Evolutionary conservation across 2,888 invertebrate genomes (phyloP), one percentile per base, ranked within the genome.

Genomic region (Euplagia quadripunctaria): DNA sequence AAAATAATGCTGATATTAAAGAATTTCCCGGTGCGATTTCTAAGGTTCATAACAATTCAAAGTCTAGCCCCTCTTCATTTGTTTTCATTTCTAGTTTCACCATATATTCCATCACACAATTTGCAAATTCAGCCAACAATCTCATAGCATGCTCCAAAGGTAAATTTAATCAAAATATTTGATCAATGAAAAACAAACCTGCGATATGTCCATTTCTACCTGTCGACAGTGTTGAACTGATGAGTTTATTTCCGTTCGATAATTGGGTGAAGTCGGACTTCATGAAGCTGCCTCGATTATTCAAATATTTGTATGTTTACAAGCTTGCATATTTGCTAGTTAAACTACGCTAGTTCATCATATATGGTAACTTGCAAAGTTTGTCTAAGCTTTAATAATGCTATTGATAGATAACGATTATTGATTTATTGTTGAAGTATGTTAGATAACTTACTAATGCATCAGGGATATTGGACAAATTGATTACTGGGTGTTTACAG

Each of bases 161-260:
- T 14, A 14, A 14, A 61, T 46, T 46, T 46, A 46, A 8, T 9
- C 6, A 20, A 17, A 4, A 49, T 31, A 20, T 49, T 68, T 55
- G 55, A 58, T 12, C 42, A n/a, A 43, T 42, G 46, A 46, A 20
- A 68, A 6, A 68, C 31, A 5, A 46, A 46, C 55, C 61, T 61
- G 8, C 41, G 42, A 68, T 17, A 20, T 16, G 17, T 11, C 55
- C 12, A 16, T 42, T 41, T 55, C 42, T 68, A 68, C 42, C 43
- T 55, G 46, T 11, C 52, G 55, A 71, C 73, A 70, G 61, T 77
- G 77, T 76, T 61, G 66, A 17, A 63, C 74, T 76, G 85, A 82
- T 86, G 86, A 85, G 82, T 83, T 83, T 76, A 88, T 87, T 87
- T 88, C 88, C 88, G 85, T 74, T 71, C 77, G 74, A 79, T 88